Conservation (phyloP, 35 echinoderm and acorn worm species). For the Ophioderma brevispina region DNA sequence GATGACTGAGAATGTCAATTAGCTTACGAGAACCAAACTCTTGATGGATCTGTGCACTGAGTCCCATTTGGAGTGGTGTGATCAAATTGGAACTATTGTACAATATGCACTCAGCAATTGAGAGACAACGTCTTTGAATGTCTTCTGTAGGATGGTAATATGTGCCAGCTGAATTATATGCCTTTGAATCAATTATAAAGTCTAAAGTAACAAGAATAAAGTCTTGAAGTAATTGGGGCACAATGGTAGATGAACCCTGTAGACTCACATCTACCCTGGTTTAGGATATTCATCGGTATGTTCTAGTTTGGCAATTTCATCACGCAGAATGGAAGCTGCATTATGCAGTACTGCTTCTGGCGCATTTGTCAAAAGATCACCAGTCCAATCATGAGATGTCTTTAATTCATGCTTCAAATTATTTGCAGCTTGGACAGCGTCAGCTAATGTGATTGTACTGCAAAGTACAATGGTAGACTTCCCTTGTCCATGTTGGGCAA, state of each 20-base stretch:
- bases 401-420: background rate
- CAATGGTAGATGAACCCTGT: background rate
- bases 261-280: background rate
- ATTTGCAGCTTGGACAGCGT: background rate
- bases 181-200: background rate
- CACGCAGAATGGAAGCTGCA: background rate
- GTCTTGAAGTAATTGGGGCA: background rate
- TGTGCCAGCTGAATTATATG: background rate
- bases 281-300: background rate
- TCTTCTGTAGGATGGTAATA: background rate
- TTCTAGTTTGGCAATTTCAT: conserved; percentile 12
- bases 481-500: background rate
- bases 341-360: background rate
- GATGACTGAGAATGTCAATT: conserved; percentile 10
- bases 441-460: background rate
- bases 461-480: background rate
- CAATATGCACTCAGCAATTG: background rate
- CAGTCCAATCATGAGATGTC: background rate
- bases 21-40: background rate
- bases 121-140: background rate
- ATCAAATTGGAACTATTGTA: background rate
- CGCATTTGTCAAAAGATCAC: background rate
- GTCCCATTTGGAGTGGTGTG: background rate
- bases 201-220: too few relatives aligned
- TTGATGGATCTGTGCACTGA: conserved; percentile 9